Percentiles rank a stretch among this genome's conserved stretches.
Conservation (phyloP, 1,140 invertebrate genomes). For the Drosophila ficusphila region DNA sequence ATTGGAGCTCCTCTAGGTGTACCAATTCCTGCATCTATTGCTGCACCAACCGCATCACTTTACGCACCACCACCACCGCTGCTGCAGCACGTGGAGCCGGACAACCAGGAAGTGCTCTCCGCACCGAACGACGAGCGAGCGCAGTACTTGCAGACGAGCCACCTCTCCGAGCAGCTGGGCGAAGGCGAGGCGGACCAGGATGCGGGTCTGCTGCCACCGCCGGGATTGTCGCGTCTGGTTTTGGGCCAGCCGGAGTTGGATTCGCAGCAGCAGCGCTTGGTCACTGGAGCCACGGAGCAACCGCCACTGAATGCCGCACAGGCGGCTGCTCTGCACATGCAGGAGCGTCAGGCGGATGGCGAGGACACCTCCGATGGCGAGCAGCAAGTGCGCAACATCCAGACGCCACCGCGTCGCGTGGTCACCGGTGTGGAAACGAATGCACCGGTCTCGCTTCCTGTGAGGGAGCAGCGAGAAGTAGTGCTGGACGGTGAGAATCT, state of each 20-base stretch:
- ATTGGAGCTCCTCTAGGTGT: neutral
- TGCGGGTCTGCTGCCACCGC: constrained; percentile 85
- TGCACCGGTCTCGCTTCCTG: constrained; percentile 7
- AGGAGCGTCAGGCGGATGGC: constrained; percentile 80
- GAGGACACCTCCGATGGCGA: constrained; percentile 78
- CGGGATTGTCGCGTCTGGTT: constrained; percentile 87
- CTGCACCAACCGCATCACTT: constrained; percentile 54
- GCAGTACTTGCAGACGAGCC: constrained; percentile 90
- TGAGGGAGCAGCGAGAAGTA: constrained; percentile 85
- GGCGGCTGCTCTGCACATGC: constrained; percentile 61
- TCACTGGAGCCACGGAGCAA: constrained; percentile 72
- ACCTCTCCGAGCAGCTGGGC: constrained; percentile 86
- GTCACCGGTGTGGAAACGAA: constrained; percentile 62
- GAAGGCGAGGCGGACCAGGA: constrained; percentile 69
- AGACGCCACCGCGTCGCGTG: constrained; percentile 45
- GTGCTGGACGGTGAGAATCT: constrained; percentile 87
- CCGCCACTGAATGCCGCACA: constrained; percentile 80
- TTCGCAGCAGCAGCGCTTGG: constrained; percentile 71
- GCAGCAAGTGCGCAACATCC: constrained; percentile 35
- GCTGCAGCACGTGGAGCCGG: constrained; percentile 26
- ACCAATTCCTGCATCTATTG: constrained; percentile 82
- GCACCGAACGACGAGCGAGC: constrained; percentile 87
- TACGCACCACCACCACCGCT: constrained; percentile 2
- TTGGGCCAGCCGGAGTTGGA: constrained; percentile 87
- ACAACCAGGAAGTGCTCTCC: constrained; percentile 72